Conservation (phyloP, 2,888 invertebrate species). For the Pristionchus entomophagus region DNA sequence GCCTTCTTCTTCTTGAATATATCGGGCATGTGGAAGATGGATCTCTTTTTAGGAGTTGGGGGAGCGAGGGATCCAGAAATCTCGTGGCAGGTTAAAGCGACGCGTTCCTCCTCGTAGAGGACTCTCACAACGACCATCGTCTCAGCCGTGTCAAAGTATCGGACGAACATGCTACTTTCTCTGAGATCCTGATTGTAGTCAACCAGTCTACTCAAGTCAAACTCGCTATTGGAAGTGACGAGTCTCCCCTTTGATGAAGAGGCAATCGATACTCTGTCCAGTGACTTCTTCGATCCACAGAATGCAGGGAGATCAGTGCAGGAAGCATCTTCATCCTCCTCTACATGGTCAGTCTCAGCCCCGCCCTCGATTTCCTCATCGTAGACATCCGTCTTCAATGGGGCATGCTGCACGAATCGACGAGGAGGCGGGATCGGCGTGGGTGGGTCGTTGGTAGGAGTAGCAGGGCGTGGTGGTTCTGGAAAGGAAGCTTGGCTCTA, state of each 20-base stretch:
- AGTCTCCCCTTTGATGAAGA: conserved; percentile 39
- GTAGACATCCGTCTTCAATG: conserved; percentile 44
- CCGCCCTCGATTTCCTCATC: conserved; percentile 43
- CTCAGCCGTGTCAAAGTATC: conserved; percentile 61
- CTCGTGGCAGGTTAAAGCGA: neutral
- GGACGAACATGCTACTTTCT: conserved; percentile 51
- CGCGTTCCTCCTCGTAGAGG: conserved; percentile 42
- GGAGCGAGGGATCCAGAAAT: neutral
- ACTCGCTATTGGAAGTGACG: conserved; percentile 48
- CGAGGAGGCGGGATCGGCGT: neutral
- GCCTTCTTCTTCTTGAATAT: conserved; percentile 41
- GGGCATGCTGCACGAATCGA: conserved; percentile 34
- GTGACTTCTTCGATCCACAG: conserved; percentile 43
- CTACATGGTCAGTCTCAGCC: conserved; percentile 32
- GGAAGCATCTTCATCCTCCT: neutral
- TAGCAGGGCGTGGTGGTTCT: conserved; percentile 15
- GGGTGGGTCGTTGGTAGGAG: neutral
- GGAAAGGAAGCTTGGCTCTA: neutral
- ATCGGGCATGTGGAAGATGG: neutral
- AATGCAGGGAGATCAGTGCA: neutral
- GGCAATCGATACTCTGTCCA: conserved; percentile 37
- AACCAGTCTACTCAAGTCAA: conserved; percentile 50
- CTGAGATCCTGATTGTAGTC: conserved; percentile 58
- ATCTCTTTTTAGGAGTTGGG: conserved; percentile 40
- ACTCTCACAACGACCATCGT: conserved; percentile 61